Conservation (phyloP, 2,797 vertebrate genomes). For the Tapirus indicus region DNA sequence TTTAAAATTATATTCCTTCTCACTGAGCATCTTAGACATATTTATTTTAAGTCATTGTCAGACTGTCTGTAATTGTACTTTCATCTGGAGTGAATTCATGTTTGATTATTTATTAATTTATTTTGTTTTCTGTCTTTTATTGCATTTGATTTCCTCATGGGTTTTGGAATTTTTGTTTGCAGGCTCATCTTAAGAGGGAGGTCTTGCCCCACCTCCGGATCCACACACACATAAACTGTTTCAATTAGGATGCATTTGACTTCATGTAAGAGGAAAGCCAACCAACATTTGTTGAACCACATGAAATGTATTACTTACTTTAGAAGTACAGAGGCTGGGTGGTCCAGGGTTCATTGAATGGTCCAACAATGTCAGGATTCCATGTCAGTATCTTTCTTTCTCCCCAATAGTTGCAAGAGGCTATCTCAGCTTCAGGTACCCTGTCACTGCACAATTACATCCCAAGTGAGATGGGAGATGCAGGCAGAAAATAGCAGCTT, state of each 20-base stretch:
- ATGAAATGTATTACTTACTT: background rate
- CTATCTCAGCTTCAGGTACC: background rate
- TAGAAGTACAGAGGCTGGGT: background rate
- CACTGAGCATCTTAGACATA: background rate
- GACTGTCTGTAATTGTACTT: background rate
- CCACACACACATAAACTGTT: background rate
- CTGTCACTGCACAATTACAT: background rate
- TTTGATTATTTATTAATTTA: background rate
- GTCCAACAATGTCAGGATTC: background rate
- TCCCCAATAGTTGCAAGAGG: background rate
- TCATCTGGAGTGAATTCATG: background rate
- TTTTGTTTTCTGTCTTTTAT: conserved; percentile 1
- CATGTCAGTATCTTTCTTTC: background rate
- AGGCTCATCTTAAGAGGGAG: background rate
- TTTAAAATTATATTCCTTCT: background rate
- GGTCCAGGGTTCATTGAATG: background rate
- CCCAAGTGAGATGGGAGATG: background rate
- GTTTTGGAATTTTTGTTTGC: conserved; percentile 30
- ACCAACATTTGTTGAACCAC: background rate
- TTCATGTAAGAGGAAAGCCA: background rate
- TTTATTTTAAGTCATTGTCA: conserved; percentile 25
- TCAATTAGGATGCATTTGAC: background rate
- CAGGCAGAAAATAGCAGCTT: background rate
- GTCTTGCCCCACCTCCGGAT: background rate
- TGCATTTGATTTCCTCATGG: background rate